Base-by-base conservation (phyloP, 2,113 vertebrate species). In the Peromyscus polionotus region DNA sequence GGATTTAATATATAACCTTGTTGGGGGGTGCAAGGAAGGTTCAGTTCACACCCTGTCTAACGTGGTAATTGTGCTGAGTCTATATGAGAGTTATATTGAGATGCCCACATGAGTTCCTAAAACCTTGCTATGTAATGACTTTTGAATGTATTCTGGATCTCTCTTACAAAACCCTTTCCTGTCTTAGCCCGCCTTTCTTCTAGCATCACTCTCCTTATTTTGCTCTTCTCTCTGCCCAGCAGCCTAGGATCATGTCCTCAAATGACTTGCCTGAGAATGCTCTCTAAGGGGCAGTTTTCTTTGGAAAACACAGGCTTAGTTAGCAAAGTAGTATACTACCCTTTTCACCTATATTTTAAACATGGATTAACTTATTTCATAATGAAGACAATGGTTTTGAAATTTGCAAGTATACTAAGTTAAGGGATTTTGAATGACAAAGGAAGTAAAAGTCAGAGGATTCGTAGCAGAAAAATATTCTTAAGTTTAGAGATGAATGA, bases 41-140 rank as follows among this genome's bases (percentile, higher is more conserved):
- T 72, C 24, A 80, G 10, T 81, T 20, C 4, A 57, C 28, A 65
- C 14, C 6, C 17, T 70, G 48, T 75, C 11, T 87, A 57, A 79
- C 68, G 48, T 95, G 48, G 36, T 84, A 57, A 83, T 90, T 94
- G 17, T 75, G 63, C 10, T 79, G 83, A 88, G 54, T 16, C 57
- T 73, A 13, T 22, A 67, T 57, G 67, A 87, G 10, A 89, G 33
- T 33, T 42, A 36, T 95, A 7, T 93, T 45, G 26, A 76, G 72
- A 31, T 81, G 33, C 7, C 89, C 48, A 65, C 17, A 75, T 28
- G 51, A 65, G 9, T 85, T 96, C 89, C n/a, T 95, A 83, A 96
- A 93, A 68, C 7, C n/a, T 3, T 93, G 88, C 4, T 51, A 86
- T 89, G 65, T 72, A 51, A 77, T 94, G 73, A n/a, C n/a, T 92